These are phyloP conservation scores for Drosophila orena DNA, from an alignment of 1,140 invertebrate genomes.

Conservation along the genomic window DNA sequence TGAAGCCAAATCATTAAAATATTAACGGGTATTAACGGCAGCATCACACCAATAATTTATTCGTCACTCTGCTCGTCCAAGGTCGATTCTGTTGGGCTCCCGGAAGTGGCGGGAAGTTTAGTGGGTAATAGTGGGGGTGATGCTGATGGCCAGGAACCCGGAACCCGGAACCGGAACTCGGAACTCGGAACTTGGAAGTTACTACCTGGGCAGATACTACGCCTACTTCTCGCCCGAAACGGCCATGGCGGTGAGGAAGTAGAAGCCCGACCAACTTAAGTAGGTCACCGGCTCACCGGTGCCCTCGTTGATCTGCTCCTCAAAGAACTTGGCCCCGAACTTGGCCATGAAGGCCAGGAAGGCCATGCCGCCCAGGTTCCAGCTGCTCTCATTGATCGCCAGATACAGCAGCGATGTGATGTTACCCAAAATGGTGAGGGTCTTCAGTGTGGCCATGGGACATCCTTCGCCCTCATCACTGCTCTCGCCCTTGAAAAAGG, in stretches of 20 bases:
- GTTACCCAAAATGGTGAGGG: slow-evolving; percentile 69
- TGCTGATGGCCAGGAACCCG: background rate
- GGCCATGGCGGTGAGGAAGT: slow-evolving; percentile 28
- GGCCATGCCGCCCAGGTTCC: slow-evolving; percentile 62
- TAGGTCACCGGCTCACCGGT: slow-evolving; percentile 32
- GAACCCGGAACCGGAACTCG: no score
- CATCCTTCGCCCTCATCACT: background rate
- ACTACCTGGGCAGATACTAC: no score
- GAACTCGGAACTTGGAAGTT: background rate
- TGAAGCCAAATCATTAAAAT: background rate
- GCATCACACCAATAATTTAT: slow-evolving; percentile 12
- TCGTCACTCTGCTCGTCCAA: slow-evolving; percentile 38
- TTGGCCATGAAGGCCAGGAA: slow-evolving; percentile 65
- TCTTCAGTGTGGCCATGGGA: slow-evolving; percentile 44
- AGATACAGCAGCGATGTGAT: slow-evolving; percentile 66
- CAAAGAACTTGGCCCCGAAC: slow-evolving; percentile 50
- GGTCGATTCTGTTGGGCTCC: background rate
- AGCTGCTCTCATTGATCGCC: slow-evolving; percentile 68
- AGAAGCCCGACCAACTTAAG: slow-evolving; percentile 59
- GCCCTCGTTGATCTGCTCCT: slow-evolving; percentile 14
- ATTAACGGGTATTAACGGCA: background rate
- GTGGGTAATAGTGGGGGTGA: no score
- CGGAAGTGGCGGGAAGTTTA: background rate
- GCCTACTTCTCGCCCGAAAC: slow-evolving; percentile 38
- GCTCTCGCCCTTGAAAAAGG: slow-evolving; percentile 14